These are phyloP conservation scores for Silurus aristotelis DNA, from an alignment of 2,797 vertebrate genomes.

Conservation along the genomic window DNA sequence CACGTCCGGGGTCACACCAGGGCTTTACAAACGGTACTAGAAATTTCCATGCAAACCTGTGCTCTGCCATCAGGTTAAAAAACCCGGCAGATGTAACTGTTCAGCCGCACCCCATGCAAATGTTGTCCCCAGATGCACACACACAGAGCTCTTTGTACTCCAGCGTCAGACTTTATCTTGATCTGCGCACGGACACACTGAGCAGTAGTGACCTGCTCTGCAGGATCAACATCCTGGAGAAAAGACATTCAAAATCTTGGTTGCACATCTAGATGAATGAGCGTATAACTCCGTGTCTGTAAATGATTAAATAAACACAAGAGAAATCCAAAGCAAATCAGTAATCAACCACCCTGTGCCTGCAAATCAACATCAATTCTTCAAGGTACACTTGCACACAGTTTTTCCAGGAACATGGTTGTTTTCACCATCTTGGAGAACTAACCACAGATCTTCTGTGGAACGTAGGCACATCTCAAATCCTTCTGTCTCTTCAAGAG, in stretches of 20 bases:
- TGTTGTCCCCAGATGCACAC: constrained; percentile 44
- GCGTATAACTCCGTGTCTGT: not conserved
- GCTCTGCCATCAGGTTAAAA: constrained; percentile 3
- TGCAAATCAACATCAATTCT: not conserved
- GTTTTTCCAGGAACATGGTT: constrained; percentile 33
- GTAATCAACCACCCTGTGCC: not conserved
- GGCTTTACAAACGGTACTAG: constrained; percentile 27
- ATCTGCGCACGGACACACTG: constrained; percentile 6
- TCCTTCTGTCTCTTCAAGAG: no score
- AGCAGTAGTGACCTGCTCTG: not conserved
- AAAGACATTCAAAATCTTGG: not conserved
- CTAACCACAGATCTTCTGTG: no score
- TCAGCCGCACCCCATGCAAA: constrained; percentile 53
- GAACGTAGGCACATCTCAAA: no score
- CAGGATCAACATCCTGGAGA: not conserved
- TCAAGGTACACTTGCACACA: constrained; percentile 32
- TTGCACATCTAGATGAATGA: not conserved
- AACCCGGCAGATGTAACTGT: constrained; percentile 34
- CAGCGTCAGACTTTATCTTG: constrained; percentile 6
- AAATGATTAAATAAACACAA: no score
- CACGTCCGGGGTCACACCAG: not conserved
- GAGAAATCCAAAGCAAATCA: no score
- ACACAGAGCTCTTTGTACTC: constrained; percentile 19
- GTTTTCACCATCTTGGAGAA: no score
- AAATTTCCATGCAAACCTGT: constrained; percentile 15